Evolutionary conservation across 1,140 invertebrate genomes (phyloP), one percentile per base, ranked within the genome.

Genomic region (Drosophila kurseongensis): DNA sequence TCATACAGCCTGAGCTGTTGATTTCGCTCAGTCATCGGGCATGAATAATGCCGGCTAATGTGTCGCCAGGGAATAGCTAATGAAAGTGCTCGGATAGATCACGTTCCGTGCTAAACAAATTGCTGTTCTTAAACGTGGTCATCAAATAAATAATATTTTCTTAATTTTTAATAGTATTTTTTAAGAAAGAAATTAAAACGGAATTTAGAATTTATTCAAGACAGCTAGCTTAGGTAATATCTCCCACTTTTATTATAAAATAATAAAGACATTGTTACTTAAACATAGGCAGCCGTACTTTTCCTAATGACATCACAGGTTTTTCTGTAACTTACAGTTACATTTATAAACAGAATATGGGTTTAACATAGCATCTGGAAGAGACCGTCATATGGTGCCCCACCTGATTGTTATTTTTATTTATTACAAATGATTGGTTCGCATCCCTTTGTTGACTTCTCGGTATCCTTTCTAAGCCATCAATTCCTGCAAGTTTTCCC

Each of bases 31-130:
- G 52, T 71, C 68, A 71, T 58, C 54, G 52, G 44, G 29, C 36
- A 71, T 71, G 68, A 72, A 72, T 72, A 72, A 71, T 72, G 66
- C 45, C 6, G 42, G 18, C 44, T 72, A 72, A 72, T 72, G 68
- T 71, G 65, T 69, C 67, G 65, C 65, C 65, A 32, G 67, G 67
- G 67, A 69, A 71, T 58, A n/a, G 44, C 65, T 72, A 72, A 72
- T 72, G 68, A 71, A 72, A 72, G 44, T 58, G 67, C 51, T 72
- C 18, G 65, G 36, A 58, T 50, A 69, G 65, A 68, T 68, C 65
- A 68, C 61, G 65, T 68, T 68, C 40, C 29, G 32, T 8, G 47
- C 61, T 36, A 9, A 54, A 13, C 36, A 54, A 68, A 66, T 68
- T 16, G 38, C 60, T 18, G 42, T 27, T 36, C 38, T 45, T 45